Evolutionary conservation across 2,113 vertebrate genomes (phyloP), one percentile per base, ranked within the genome.

Genomic region (Bos javanicus): DNA sequence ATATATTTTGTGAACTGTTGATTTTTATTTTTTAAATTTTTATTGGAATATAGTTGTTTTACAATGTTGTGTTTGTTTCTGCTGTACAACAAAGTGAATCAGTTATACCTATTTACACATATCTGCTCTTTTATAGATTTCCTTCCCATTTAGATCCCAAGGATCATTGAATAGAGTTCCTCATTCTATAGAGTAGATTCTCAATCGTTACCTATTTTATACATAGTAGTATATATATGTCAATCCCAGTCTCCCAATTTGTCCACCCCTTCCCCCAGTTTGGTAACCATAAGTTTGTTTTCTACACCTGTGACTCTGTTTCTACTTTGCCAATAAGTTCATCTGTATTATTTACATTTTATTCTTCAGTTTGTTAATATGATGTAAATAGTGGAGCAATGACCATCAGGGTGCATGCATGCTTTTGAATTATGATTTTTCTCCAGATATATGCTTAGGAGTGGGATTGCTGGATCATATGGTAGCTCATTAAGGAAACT

Each of bases 261-360:
- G 67, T 2, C n/a, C 0, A 0, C 67, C 19, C 10, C n/a, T 12
- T 39, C n/a, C n/a, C 67, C n/a, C 67, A 71, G 2, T 9, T 39
- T 39, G 67, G 19, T 71, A 39, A 39, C 10, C 67, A 23, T 39
- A 64, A 64, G 17, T 36, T 36, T 71, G 67, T 39, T 71, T 71
- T 71, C 67, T 71, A 71, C n/a, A 23, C 12, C 67, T 39, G 5
- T 23, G n/a, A 39, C 67, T 71, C 19, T 71, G n/a, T 71, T 71
- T 71, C 67, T 71, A 21, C 10, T 71, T 71, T 39, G n/a, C n/a
- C 67, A 71, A 6, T 21, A 71, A 12, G n/a, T 39, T 71, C n/a
- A 71, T 71, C 67, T 71, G 67, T 71, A 39, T n/a, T 71, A 39
- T 71, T 16, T 64, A 64, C 30, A 64, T 33, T 23, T 12, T 71